Base-by-base conservation (phyloP, 2,888 invertebrate genomes). In the Eupithecia centaureata region DNA sequence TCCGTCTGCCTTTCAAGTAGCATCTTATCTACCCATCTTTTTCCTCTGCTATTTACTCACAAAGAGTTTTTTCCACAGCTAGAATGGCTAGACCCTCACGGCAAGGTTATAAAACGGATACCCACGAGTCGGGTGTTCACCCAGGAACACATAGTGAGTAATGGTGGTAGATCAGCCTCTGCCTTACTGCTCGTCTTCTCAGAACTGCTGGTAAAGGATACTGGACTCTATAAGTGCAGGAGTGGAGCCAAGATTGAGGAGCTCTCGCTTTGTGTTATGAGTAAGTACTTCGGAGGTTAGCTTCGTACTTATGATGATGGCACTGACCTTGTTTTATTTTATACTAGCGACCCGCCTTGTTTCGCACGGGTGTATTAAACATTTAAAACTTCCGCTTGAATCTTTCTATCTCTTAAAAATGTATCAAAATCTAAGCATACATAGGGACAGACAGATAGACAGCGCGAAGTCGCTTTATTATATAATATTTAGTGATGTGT, bases 1-100 rank as follows among this genome's bases (percentile, higher is more conserved):
- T n/a, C n/a, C n/a, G n/a, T n/a, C n/a, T n/a, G n/a, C n/a, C n/a
- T n/a, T n/a, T n/a, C n/a, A n/a, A n/a, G n/a, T n/a, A n/a, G n/a
- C n/a, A n/a, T n/a, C 42, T 10, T 42, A 42, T 10, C 3, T 22
- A 47, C 1, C 32, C 42, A 0, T 18, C 47, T 12, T 4, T 0
- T 22, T 47, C 22, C 25, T 35, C 15, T 56, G 47, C 7, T 63
- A 51, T 30, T 12, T 1, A 32, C n/a, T 32, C 5, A 22, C 5
- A 22, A 18, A 12, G 8, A 38, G 25, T 18, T 58, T 42, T 57
- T 57, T 67, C 72, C 74, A 7, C 76, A 92, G 91, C 77, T 90
- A 35, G 86, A 89, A 76, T 92, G 92, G 92, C 18, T 83, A 47
- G 83, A 87, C 64, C 87, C 88, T 7, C 77, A 74, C 0, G 88